A percentile compares a stretch with the other conserved stretches of the same genome.
Conservation (phyloP, 2,113 vertebrate genomes). For the Pseudonaja textilis region DNA sequence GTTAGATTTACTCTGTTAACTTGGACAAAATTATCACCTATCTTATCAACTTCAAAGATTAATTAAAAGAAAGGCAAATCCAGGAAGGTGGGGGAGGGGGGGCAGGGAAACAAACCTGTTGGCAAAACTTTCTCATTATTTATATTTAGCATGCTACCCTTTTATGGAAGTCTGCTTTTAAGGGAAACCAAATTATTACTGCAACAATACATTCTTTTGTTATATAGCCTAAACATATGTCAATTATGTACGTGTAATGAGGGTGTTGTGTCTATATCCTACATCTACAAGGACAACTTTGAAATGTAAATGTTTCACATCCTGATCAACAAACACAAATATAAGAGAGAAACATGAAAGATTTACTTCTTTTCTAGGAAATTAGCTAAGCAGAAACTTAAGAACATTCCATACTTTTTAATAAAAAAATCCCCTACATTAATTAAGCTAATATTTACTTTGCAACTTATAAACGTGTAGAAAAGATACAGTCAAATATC, state of each 20-base stretch:
- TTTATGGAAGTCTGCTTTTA: conserved; percentile 40
- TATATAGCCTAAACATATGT: conserved; percentile 58
- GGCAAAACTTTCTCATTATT: conserved; percentile 27
- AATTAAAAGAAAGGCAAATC: neutral
- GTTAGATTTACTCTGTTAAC: neutral
- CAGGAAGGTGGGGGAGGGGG: too few relatives aligned
- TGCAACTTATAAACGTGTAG: conserved; percentile 37
- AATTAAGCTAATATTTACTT: conserved; percentile 58
- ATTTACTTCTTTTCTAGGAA: conserved; percentile 56
- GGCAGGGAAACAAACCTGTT: neutral
- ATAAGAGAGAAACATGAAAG: conserved; percentile 66
- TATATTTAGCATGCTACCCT: conserved; percentile 58
- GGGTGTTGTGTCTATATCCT: conserved; percentile 61
- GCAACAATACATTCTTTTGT: conserved; percentile 58
- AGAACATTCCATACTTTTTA: conserved; percentile 54
- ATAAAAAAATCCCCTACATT: neutral
- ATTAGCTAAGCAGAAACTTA: conserved; percentile 63
- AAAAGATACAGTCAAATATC: conserved; percentile 19
- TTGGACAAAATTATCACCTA: neutral
- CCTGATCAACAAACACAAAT: conserved; percentile 65
- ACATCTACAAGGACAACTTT: conserved; percentile 60
- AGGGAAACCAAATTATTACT: conserved; percentile 52
- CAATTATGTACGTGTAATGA: conserved; percentile 60
- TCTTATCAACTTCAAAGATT: neutral
- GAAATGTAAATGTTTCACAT: conserved; percentile 68